Evolutionary conservation across 1,140 invertebrate species (phyloP).

Genomic region (Galendromus occidentalis): DNA sequence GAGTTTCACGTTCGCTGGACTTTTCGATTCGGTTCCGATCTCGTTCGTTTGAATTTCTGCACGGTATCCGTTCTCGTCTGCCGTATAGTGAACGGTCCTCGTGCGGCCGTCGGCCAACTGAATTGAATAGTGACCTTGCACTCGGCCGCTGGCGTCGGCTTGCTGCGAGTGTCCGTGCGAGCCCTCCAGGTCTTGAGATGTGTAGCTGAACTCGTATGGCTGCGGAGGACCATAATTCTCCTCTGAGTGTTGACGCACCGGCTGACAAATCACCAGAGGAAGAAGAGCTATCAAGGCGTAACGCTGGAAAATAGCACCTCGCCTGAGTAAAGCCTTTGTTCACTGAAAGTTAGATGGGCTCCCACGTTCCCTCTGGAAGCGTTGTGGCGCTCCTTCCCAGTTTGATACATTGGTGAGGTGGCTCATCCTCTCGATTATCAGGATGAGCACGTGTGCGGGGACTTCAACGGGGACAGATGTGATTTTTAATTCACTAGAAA

Average conservation of each 20-base stretch:
- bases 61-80: constrained; percentile 18
- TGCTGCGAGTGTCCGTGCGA: neutral
- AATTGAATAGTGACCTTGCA: neutral
- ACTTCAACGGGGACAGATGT: no score
- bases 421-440: no score
- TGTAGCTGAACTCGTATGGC: neutral
- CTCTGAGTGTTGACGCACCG: neutral
- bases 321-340: no score
- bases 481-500: no score
- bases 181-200: neutral
- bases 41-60: constrained; percentile 18
- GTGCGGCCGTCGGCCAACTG: constrained; percentile 16
- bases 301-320: no score
- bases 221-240: neutral
- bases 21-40: constrained; percentile 16
- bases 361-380: no score
- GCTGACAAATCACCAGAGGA: neutral
- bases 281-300: no score
- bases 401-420: no score
- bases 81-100: constrained; percentile 18
- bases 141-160: neutral
- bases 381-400: no score
- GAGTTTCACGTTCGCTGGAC: constrained; percentile 15
- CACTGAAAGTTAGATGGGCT: no score
- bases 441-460: no score